These are phyloP conservation scores for Onychomys torridus DNA, from an alignment of 2,797 vertebrate species.

Conservation along the genomic window DNA sequence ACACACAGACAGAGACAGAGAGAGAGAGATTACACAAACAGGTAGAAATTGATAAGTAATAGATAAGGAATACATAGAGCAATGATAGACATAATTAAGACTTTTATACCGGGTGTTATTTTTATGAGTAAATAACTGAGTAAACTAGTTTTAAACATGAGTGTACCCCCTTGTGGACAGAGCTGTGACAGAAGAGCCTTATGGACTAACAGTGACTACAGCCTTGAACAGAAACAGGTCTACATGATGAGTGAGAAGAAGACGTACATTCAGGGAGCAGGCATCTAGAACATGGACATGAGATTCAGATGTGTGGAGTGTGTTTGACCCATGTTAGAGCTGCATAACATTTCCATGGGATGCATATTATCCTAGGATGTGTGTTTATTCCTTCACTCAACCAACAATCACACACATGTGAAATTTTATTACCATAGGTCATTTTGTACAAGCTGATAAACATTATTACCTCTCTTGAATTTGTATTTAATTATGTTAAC, in stretches of 20 bases:
- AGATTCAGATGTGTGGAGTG: fast-evolving
- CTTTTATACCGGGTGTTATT: background rate
- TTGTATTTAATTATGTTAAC: conserved; percentile 4
- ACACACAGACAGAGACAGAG: fast-evolving
- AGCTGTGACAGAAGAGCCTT: background rate
- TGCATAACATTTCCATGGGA: background rate
- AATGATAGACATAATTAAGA: background rate
- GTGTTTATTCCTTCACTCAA: background rate
- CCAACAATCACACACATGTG: background rate
- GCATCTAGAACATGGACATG: background rate
- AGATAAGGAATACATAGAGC: background rate
- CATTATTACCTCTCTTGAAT: conserved; percentile 22
- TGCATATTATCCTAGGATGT: background rate
- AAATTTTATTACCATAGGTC: background rate
- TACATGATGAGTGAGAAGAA: background rate
- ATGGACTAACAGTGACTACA: background rate
- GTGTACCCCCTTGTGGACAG: background rate
- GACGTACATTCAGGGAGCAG: fast-evolving
- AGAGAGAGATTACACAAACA: background rate
- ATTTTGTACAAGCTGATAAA: background rate
- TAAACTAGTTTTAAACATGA: background rate
- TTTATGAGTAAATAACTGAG: background rate
- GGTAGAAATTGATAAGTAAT: background rate
- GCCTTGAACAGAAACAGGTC: background rate
- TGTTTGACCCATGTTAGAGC: background rate